Evolutionary conservation across 2,113 vertebrate species (phyloP).

Genomic region (Xenopus borealis): DNA sequence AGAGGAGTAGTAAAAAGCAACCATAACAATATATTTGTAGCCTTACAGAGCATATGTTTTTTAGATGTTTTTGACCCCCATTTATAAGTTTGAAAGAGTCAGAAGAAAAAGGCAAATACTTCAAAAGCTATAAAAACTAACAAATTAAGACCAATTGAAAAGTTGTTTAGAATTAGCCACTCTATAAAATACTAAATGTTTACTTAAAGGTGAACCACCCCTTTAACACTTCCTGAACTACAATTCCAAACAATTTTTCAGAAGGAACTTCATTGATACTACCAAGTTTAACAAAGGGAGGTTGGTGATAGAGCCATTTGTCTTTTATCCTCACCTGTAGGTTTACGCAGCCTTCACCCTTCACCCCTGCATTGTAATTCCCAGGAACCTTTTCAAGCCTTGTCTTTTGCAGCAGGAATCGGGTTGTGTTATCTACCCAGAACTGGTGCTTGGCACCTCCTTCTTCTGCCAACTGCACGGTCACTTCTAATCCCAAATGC

Average conservation of each 20-base stretch:
- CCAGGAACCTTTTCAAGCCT: slow-evolving; percentile 7
- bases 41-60: too few species aligned
- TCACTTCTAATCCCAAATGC: slow-evolving; percentile 1
- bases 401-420: slow-evolving; percentile 17
- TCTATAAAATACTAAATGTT: too few species aligned
- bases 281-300: too few species aligned
- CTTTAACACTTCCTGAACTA: background rate
- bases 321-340: background rate
- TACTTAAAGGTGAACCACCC: too few species aligned
- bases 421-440: background rate
- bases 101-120: too few species aligned
- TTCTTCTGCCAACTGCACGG: background rate
- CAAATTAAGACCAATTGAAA: too few species aligned
- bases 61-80: too few species aligned
- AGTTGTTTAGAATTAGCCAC: too few species aligned
- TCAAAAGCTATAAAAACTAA: too few species aligned
- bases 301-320: background rate
- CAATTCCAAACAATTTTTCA: background rate
- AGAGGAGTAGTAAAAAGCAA: background rate
- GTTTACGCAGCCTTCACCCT: slow-evolving; percentile 22
- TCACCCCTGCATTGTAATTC: background rate
- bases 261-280: too few species aligned
- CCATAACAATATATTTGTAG: too few species aligned
- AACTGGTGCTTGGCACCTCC: background rate
- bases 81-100: too few species aligned